Conservation (phyloP, 1,140 invertebrate species). For the Palaemon carinicauda region DNA sequence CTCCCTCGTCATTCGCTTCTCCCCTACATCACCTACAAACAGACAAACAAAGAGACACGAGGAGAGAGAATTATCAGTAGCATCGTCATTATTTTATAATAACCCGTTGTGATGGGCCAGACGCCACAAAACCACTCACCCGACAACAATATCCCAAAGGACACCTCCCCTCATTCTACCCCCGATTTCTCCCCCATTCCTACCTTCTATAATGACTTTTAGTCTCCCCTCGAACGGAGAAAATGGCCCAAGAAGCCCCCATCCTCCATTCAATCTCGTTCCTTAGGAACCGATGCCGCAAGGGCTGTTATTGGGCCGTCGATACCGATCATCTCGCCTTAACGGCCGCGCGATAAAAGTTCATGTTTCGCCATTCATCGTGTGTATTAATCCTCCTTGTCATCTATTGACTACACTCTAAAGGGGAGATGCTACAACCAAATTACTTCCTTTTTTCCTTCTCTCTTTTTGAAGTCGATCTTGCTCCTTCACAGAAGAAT, state of each 20-base stretch:
- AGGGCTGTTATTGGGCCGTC: neutral
- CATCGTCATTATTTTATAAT: too few species aligned
- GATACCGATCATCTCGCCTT: neutral
- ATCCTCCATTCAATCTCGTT: neutral
- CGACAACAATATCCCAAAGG: too few species aligned
- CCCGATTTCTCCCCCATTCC: neutral
- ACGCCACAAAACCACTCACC: too few species aligned
- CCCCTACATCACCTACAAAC: too few species aligned
- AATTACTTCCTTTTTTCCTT: neutral
- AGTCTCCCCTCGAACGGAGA: neutral
- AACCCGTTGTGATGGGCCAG: too few species aligned
- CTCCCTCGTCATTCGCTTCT: too few species aligned
- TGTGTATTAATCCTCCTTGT: slow-evolving; percentile 31
- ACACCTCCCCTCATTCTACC: too few species aligned
- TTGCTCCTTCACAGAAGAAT: too few species aligned
- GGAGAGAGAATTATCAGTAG: too few species aligned
- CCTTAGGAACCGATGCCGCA: neutral
- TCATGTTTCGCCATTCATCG: slow-evolving; percentile 30
- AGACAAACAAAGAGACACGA: too few species aligned
- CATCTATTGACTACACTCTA: neutral
- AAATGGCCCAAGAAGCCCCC: neutral
- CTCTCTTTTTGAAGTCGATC: neutral
- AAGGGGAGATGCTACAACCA: neutral
- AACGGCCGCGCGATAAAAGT: neutral
- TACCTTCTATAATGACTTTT: slow-evolving; percentile 25